These are phyloP conservation scores for Drosophila rubida DNA, from an alignment of 2,888 invertebrate species.

Conservation along the genomic window DNA sequence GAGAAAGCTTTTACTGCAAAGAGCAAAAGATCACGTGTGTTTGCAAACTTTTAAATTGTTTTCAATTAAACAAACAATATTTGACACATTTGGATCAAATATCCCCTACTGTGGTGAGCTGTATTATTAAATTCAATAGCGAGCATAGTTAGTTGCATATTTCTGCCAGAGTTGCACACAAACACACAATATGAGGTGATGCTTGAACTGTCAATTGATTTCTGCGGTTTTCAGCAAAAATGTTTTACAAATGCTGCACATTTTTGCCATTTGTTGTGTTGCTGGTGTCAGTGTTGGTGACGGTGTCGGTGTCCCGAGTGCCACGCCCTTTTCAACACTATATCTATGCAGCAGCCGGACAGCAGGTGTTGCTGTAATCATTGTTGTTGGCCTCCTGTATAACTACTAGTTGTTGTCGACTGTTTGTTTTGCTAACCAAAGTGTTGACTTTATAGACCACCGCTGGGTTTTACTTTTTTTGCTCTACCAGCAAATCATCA, in stretches of 20 bases:
- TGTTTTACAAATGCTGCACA: constrained; percentile 71
- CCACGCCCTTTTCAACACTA: constrained; percentile 76
- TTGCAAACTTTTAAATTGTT: too few relatives aligned
- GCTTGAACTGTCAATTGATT: constrained; percentile 82
- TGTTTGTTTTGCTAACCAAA: constrained; percentile 82
- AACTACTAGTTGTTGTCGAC: constrained; percentile 51
- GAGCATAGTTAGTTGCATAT: constrained; percentile 62
- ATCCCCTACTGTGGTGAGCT: constrained; percentile 40
- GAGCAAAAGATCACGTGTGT: too few relatives aligned
- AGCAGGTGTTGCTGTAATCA: constrained; percentile 30
- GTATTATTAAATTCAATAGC: constrained; percentile 70
- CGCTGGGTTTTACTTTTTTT: constrained; percentile 21
- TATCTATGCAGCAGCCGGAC: constrained; percentile 33
- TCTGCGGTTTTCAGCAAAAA: constrained; percentile 81
- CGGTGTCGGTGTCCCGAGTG: constrained; percentile 26
- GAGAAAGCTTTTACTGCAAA: too few relatives aligned
- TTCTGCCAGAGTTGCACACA: constrained; percentile 44
- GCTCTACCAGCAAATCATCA: constrained; percentile 45
- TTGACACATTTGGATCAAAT: constrained; percentile 10
- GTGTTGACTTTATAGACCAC: constrained; percentile 77
- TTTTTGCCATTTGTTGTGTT: constrained; percentile 21
- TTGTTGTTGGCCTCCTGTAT: constrained; percentile 61
- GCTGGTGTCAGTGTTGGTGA: constrained; percentile 7
- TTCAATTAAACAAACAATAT: too few relatives aligned
- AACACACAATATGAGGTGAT: constrained; percentile 29